These are phyloP conservation scores for Xylota segnis DNA, from an alignment of 2,888 invertebrate species.

Conservation along the genomic window DNA sequence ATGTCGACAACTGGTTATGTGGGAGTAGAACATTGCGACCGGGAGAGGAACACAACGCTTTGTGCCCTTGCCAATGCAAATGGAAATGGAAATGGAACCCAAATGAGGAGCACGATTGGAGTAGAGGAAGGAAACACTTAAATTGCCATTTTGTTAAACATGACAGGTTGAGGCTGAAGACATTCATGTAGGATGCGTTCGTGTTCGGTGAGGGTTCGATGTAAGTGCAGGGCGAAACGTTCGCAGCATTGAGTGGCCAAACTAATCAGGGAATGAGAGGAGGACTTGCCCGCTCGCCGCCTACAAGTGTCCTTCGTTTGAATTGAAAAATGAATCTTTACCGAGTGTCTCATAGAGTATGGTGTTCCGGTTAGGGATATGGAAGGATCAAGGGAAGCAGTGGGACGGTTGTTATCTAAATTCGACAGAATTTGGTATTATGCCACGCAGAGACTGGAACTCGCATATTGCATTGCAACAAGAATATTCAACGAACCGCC, in stretches of 20 bases:
- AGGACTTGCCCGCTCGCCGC: slow-evolving; percentile 44
- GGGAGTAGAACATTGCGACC: slow-evolving; percentile 68
- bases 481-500: no score
- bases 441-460: no score
- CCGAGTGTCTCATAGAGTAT: neutral
- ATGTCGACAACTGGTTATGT: slow-evolving; percentile 76
- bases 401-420: no score
- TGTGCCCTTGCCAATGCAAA: slow-evolving; percentile 56
- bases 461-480: no score
- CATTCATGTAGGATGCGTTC: slow-evolving; percentile 71
- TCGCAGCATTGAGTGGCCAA: slow-evolving; percentile 27
- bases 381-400: no score
- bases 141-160: slow-evolving; percentile 76
- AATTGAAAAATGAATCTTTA: slow-evolving; percentile 22
- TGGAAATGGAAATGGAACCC: slow-evolving; percentile 17
- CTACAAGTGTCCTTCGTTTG: slow-evolving; percentile 50
- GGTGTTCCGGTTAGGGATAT: no score
- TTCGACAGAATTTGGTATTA: no score
- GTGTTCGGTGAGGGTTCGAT: slow-evolving; percentile 44
- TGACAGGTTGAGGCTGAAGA: slow-evolving; percentile 75
- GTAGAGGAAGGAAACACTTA: slow-evolving; percentile 68
- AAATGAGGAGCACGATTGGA: slow-evolving; percentile 55
- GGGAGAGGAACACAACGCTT: slow-evolving; percentile 31
- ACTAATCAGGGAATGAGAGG: slow-evolving; percentile 59
- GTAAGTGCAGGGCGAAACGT: neutral